Conservation (phyloP, 2,888 invertebrate species). For the Tachina lurida region DNA sequence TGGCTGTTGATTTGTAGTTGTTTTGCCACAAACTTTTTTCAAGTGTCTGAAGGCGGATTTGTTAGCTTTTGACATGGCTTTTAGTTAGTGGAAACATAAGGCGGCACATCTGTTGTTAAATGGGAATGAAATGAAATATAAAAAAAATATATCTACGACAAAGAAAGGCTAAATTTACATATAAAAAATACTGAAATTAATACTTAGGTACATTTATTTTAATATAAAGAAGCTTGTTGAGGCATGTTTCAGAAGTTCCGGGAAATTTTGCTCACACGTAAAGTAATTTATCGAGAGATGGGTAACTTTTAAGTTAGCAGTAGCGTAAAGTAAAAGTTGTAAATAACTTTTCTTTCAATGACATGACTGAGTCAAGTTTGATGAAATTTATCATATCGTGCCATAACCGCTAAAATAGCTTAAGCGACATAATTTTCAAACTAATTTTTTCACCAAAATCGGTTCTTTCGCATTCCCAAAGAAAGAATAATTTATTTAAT, state of each 20-base stretch:
- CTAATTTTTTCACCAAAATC: no score
- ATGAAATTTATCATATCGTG: no score
- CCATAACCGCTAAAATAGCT: no score
- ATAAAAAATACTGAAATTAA: slow-evolving; percentile 29
- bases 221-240: slow-evolving; percentile 2
- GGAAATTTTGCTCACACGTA: neutral
- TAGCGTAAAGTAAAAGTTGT: no score
- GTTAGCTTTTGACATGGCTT: slow-evolving; percentile 71
- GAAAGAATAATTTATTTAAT: no score
- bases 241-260: slow-evolving; percentile 24
- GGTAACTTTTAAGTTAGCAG: no score
- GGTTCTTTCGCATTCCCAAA: no score
- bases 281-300: no score
- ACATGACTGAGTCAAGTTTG: no score
- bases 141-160: neutral
- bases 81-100: slow-evolving; percentile 71
- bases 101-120: slow-evolving; percentile 71
- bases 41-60: slow-evolving; percentile 71
- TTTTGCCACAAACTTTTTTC: slow-evolving; percentile 51
- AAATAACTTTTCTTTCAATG: no score
- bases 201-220: neutral
- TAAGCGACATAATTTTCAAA: no score
- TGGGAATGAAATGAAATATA: slow-evolving; percentile 30
- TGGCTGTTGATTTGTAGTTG: slow-evolving; percentile 49
- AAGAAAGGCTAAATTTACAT: slow-evolving; percentile 45